Base-by-base conservation (phyloP, 2,797 vertebrate species). In the Sebastes vulpes region DNA sequence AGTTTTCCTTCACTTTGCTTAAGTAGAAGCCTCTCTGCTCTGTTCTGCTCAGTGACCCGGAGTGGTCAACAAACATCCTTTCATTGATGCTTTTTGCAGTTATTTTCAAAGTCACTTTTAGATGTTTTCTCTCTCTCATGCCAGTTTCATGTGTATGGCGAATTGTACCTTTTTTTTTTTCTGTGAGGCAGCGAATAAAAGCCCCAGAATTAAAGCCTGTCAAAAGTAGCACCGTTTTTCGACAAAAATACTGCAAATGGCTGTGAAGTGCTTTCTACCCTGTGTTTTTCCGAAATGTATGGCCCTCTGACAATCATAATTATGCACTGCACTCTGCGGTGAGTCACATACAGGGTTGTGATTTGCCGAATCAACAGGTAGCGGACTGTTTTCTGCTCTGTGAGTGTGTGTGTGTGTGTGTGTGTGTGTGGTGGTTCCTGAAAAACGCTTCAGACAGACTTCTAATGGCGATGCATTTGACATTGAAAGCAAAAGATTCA, bases 301-400 rank as follows among this genome's bases (percentile, higher is more conserved):
- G 58, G 31, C 71, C 58, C 28, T 77, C 10, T 71, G 72, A 79
- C 72, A 81, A 72, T 84, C 65, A 54, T 75, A 85, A 81, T 84
- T 75, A 86, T 76, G 66, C 63, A 5, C 67, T 58, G 65, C 77
- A 68, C 72, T 83, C 23, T 63, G 70, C 63, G 57, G 2, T 69
- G 80, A 79, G 56, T 79, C 81, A 72, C 65, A 58, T 65, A 59
- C 60, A 35, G 53, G 70, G 63, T 38, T 79, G 66, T 77, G 73
- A 81, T 89, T 82, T 87, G 28, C 56, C 11, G n/a, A 84, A 66
- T 74, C 75, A 60, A 84, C 82, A 77, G 68, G 79, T 81, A 73
- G 74, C 29, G 0, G 56, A 10, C 26, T 64, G 56, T 56, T 77
- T 75, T 70, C 4, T 70, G 67, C 52, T 54, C 46, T 56, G 3